Conservation (phyloP, 2,113 vertebrate species). For the Brevimyrus niger region DNA sequence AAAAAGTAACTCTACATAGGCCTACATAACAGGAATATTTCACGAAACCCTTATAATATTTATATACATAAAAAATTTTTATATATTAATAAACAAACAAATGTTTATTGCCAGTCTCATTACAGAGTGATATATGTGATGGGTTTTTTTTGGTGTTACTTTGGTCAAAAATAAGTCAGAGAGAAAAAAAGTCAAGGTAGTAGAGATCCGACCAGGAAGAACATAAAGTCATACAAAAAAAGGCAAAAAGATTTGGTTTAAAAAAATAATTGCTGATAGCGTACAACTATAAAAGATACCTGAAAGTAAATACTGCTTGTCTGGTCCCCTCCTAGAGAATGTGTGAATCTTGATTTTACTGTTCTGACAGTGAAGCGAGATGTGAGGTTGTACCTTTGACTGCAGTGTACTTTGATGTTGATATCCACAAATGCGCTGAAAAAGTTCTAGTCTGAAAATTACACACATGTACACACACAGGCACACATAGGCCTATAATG, state of each 20-base stretch:
- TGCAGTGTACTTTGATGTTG: background rate
- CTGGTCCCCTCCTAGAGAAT: background rate
- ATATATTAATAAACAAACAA: background rate
- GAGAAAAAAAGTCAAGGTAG: background rate
- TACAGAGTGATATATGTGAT: background rate
- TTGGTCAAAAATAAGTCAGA: background rate
- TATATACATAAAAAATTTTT: background rate
- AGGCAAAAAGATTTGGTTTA: background rate
- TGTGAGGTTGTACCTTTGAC: background rate
- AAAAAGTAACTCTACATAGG: background rate
- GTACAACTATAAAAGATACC: background rate
- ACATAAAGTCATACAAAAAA: background rate
- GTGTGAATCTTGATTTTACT: conserved; percentile 8
- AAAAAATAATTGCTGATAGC: background rate
- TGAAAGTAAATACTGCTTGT: background rate
- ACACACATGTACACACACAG: background rate
- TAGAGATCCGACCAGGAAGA: background rate
- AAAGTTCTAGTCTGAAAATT: background rate
- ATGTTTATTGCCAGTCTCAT: background rate
- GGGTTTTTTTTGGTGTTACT: background rate
- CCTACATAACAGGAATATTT: background rate
- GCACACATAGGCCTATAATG: background rate
- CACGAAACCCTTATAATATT: background rate
- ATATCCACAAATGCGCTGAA: background rate
- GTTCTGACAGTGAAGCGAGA: background rate